A percentile compares a stretch with the other conserved stretches of the same genome.
Conservation (phyloP, 2,888 invertebrate species). For the Toxonevra muliebris region DNA sequence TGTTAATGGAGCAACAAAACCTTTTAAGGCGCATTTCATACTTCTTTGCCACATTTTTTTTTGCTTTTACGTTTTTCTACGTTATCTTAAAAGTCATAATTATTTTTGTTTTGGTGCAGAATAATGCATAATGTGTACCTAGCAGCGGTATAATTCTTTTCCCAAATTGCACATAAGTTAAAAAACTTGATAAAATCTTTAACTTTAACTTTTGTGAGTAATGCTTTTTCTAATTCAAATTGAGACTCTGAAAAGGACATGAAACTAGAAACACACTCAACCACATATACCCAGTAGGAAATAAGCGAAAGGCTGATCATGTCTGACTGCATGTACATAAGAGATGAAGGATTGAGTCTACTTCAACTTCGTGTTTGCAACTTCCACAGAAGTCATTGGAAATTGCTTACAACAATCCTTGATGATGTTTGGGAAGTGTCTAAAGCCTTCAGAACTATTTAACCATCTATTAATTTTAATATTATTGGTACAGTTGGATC, state of each 20-base stretch:
- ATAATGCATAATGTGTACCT: too few relatives aligned
- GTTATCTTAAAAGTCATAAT: background rate
- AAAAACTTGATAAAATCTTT: constrained; percentile 29
- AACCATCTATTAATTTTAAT: too few relatives aligned
- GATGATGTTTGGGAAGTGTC: too few relatives aligned
- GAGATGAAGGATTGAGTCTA: too few relatives aligned
- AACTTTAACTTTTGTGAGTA: too few relatives aligned
- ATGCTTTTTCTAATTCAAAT: background rate
- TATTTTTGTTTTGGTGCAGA: background rate
- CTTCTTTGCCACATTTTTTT: background rate
- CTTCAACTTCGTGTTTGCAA: too few relatives aligned
- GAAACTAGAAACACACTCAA: too few relatives aligned
- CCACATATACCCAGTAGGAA: background rate
- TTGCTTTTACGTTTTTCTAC: background rate
- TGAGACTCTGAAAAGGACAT: background rate
- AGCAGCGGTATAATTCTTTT: constrained; percentile 36
- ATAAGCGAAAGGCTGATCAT: background rate
- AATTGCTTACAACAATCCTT: too few relatives aligned
- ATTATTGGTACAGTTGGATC: too few relatives aligned
- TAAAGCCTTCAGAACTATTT: too few relatives aligned
- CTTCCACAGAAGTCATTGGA: too few relatives aligned
- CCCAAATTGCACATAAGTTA: constrained; percentile 42
- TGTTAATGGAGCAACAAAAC: constrained; percentile 12
- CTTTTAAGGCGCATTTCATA: background rate
- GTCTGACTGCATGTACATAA: too few relatives aligned